Evolutionary conservation across 2,888 invertebrate genomes (phyloP).

Genomic region (Drosophila cognata): DNA sequence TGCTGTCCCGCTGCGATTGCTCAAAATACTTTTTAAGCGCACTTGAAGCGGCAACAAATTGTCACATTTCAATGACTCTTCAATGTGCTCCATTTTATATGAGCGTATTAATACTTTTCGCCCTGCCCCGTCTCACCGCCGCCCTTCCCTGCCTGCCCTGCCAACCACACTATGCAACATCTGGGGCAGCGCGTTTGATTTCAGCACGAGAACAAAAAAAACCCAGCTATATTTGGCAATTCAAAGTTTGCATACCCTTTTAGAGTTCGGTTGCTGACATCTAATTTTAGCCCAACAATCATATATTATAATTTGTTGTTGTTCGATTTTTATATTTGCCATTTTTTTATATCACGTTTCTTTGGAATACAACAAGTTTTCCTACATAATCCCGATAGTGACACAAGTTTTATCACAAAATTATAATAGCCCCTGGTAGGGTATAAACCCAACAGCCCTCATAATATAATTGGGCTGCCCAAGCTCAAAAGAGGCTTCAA

Average conservation of each 20-base stretch:
- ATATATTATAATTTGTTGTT: not conserved
- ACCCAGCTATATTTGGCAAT: not conserved
- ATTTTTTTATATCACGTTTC: not conserved
- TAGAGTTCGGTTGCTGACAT: not conserved
- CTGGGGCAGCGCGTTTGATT: constrained; percentile 60
- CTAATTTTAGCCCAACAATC: not conserved
- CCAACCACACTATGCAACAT: constrained; percentile 34
- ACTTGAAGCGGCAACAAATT: constrained; percentile 68
- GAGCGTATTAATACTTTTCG: constrained; percentile 62
- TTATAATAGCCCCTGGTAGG: not conserved
- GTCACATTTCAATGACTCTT: constrained; percentile 76
- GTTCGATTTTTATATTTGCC: not conserved
- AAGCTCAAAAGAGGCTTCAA: constrained; percentile 11
- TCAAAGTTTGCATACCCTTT: not conserved
- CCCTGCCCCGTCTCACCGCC: constrained; percentile 25
- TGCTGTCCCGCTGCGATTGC: constrained; percentile 46
- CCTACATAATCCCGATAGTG: not conserved
- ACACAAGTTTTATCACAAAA: not conserved
- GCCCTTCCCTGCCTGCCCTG: not conserved
- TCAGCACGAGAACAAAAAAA: constrained; percentile 41
- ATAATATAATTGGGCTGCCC: constrained; percentile 46
- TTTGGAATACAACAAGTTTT: not conserved
- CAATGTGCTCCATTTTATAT: constrained; percentile 72
- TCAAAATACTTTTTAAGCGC: constrained; percentile 44
- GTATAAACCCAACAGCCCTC: constrained; percentile 16